phyloP scores from a whole-genome alignment of 2,888 invertebrate genomes.

The Stratiomys singularior region DNA sequence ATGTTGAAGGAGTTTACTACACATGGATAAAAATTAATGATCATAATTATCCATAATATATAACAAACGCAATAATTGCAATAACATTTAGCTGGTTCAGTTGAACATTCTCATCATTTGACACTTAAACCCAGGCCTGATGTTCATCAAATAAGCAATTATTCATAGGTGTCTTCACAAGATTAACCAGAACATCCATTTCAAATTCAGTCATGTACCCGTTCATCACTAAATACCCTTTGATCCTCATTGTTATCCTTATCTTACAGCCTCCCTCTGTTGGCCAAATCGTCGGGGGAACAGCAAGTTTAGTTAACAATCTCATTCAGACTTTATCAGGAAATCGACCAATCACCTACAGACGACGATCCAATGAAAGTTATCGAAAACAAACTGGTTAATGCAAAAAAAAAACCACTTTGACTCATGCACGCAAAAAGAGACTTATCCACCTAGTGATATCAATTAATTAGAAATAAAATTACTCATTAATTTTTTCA shows the following conservation, averaged over 20 bases:
- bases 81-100: too few species aligned
- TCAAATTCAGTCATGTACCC: not conserved
- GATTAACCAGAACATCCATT: too few species aligned
- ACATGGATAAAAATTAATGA: too few species aligned
- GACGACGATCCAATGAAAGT: slow-evolving; percentile 1
- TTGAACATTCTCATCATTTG: too few species aligned
- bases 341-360: slow-evolving; percentile 42
- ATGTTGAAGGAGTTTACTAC: too few species aligned
- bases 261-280: slow-evolving; percentile 46
- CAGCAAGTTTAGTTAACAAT: slow-evolving; percentile 46
- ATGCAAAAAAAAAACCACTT: not conserved
- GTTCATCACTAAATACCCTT: not conserved
- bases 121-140: too few species aligned
- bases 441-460: not conserved
- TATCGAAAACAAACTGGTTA: not conserved
- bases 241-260: not conserved
- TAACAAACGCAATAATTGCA: too few species aligned
- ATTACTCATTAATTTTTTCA: not conserved
- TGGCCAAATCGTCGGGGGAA: slow-evolving; percentile 47
- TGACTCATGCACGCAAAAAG: not conserved
- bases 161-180: too few species aligned
- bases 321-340: slow-evolving; percentile 49
- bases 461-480: not conserved
- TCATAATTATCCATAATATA: too few species aligned
- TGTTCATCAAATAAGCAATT: too few species aligned